A percentile compares a stretch with the other conserved stretches of the same genome.
phyloP scores from a whole-genome alignment of 2,113 vertebrate genomes.

The Onychostruthus taczanowskii region DNA sequence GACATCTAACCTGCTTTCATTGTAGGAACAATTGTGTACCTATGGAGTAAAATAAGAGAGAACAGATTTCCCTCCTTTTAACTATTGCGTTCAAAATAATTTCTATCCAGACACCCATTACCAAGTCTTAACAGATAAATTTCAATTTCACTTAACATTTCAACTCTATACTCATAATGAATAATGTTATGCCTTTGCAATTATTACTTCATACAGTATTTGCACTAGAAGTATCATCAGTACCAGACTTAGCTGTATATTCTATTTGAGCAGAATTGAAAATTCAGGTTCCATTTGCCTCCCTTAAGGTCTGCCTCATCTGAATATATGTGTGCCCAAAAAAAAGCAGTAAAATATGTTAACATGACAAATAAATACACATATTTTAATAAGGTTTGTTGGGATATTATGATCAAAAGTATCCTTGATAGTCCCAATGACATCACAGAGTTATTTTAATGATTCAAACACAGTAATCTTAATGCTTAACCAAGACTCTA shows the following conservation, averaged over 20 bases:
- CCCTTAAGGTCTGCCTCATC: neutral
- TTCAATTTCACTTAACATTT: neutral
- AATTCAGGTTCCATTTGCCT: neutral
- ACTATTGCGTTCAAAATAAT: neutral
- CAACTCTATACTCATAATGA: neutral
- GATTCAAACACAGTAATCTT: neutral
- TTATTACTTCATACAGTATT: neutral
- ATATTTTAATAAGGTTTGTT: neutral
- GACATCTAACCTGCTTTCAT: constrained; percentile 10
- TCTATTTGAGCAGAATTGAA: neutral
- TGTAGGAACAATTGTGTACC: neutral
- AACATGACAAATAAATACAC: neutral
- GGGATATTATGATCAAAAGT: neutral
- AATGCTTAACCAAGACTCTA: neutral
- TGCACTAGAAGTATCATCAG: neutral
- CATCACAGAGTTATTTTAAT: neutral
- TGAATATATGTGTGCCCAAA: neutral
- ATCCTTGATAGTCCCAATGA: neutral
- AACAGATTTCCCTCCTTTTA: neutral
- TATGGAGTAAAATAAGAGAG: neutral
- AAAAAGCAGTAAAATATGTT: neutral
- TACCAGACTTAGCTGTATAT: neutral
- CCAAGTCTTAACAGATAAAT: neutral
- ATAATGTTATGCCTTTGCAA: neutral
- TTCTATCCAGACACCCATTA: neutral